Evolutionary conservation across 2,888 invertebrate species (phyloP).

Genomic region (Torymus auratus): DNA sequence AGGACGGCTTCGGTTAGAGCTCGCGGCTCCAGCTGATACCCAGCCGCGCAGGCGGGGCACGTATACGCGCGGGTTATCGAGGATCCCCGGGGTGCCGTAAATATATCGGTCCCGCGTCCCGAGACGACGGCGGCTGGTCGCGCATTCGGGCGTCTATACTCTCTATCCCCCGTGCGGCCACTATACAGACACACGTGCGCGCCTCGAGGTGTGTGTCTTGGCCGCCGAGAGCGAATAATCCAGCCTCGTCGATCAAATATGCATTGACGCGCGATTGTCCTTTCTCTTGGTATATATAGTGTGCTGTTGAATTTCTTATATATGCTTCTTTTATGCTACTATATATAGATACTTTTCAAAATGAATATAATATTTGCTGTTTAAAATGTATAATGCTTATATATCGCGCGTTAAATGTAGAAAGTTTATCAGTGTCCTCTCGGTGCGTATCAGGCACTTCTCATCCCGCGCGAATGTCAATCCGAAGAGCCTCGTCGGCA

Average conservation of each 20-base stretch:
- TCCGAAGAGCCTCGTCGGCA: not conserved
- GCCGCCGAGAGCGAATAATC: not conserved
- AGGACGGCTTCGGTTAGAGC: too few species aligned
- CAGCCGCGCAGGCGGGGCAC: not conserved
- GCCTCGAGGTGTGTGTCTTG: not conserved
- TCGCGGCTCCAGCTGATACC: slow-evolving; percentile 26
- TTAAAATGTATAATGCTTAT: too few species aligned
- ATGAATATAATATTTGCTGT: too few species aligned
- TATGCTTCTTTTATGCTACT: too few species aligned
- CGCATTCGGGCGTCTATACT: too few species aligned
- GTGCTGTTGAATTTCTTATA: not conserved
- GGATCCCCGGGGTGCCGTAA: slow-evolving; percentile 51
- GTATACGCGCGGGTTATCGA: not conserved
- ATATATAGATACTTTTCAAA: too few species aligned
- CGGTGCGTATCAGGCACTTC: too few species aligned
- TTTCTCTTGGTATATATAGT: not conserved
- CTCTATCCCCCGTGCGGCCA: too few species aligned
- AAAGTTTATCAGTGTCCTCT: too few species aligned
- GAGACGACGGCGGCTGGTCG: not conserved
- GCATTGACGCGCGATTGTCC: not conserved
- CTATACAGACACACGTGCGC: too few species aligned
- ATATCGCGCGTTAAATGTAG: too few species aligned
- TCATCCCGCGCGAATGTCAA: not conserved
- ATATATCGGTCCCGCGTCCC: slow-evolving; percentile 32
- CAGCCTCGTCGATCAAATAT: slow-evolving; percentile 41